Evolutionary conservation across 1,140 invertebrate genomes (phyloP), one percentile per base, ranked within the genome.

Genomic region (Pogonomyrmex californicus): DNA sequence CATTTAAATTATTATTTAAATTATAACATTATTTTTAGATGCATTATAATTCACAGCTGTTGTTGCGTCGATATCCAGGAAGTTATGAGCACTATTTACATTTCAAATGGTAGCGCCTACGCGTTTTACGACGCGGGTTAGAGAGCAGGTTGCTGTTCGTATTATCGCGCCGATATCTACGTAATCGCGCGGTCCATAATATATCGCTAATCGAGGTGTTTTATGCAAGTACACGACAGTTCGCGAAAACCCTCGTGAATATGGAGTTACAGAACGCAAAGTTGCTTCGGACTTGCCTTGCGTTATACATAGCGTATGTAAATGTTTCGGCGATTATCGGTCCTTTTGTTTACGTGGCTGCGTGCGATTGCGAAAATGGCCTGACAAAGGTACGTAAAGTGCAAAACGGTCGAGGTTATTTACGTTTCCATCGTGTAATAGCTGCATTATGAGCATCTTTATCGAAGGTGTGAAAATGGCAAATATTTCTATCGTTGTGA

Each of bases 91-190:
- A 44, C 30, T 30, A 82, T 83, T 60, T 83, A 62, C 79, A 83
- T 83, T 83, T 73, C 79, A 83, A 83, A 83, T 83, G 17, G 47
- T n/a, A 33, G 51, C 79, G 54, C 54, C 79, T 60, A 83, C 79
- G 54, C 68, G 30, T 58, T 73, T 79, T 62, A 62, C 68, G 51
- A 7, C 38, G n/a, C 49, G 47, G 47, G 47, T 83, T 75, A 62
- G 41, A 73, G 54, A 41, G 68, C 68, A 60, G 30, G 54, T 75
- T 71, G 51, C 17, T 82, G 54, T 82, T 56, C 30, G 17, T 7
- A 75, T 83, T 79, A 79, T 65, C 33, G 76, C n/a, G 44, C 30
- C 30, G 51, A 60, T 82, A 82, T 75, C 54, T 62, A 68, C 33
- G 68, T 75, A 73, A 83, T 75, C 79, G 79, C 79, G 41, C 54